Conservation (phyloP, 53 echinoderm and acorn worm genomes). For the Hippasteria phrygiana region DNA sequence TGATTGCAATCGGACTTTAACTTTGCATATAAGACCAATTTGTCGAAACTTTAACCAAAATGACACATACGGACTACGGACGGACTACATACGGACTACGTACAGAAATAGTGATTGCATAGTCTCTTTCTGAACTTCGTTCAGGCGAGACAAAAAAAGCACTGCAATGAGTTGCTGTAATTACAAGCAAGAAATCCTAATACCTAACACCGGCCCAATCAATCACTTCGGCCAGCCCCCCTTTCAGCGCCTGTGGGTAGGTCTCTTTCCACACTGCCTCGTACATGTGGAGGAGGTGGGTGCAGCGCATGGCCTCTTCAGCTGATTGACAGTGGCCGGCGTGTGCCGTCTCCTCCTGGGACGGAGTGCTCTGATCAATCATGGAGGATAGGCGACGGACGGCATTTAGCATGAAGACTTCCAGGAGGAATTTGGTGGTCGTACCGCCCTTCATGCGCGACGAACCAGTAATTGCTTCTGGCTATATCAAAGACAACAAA, state of each 20-base stretch:
- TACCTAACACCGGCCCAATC: constrained; percentile 75
- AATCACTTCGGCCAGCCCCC: constrained; percentile 50
- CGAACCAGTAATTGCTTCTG: constrained; percentile 98
- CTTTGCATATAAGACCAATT: no score
- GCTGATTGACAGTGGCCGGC: background rate
- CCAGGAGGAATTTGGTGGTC: constrained; percentile 86
- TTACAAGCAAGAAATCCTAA: background rate
- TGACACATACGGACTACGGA: no score
- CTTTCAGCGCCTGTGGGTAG: constrained; percentile 20
- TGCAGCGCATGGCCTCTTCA: constrained; percentile 20
- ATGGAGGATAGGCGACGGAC: constrained; percentile 28
- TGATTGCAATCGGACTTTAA: no score
- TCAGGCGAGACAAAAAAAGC: background rate
- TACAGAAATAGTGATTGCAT: no score
- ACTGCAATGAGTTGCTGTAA: background rate
- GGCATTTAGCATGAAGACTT: constrained; percentile 70
- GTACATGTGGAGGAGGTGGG: constrained; percentile 64
- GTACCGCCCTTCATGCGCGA: constrained; percentile 94
- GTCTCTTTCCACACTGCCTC: constrained; percentile 56
- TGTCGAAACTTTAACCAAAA: no score
- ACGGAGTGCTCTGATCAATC: background rate
- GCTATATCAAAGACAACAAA: constrained; percentile 54
- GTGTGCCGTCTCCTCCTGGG: background rate
- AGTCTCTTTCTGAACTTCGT: no score
- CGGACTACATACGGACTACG: no score